Conservation (phyloP, 2,797 vertebrate genomes). For the Decapterus maruadsi region DNA sequence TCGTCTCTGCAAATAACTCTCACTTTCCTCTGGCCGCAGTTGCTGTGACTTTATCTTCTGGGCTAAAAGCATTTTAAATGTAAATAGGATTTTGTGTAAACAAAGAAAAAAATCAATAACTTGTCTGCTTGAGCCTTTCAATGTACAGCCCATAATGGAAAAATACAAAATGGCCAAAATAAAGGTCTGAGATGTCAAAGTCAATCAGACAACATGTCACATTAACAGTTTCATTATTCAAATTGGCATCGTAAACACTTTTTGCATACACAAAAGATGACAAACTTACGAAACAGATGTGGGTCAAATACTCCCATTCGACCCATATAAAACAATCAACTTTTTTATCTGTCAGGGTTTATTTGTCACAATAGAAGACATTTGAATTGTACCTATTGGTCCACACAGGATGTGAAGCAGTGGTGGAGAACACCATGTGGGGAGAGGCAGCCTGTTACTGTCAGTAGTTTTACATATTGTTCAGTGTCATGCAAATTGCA, state of each 20-base stretch:
- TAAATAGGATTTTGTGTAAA: constrained; percentile 62
- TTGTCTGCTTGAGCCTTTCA: constrained; percentile 23
- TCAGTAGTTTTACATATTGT: background rate
- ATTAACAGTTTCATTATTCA: constrained; percentile 4
- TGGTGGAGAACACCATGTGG: background rate
- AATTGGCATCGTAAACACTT: background rate
- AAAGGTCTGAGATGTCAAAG: constrained; percentile 1
- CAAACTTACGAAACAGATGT: background rate
- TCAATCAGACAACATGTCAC: background rate
- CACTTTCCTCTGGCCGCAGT: constrained; percentile 21
- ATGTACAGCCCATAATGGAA: background rate
- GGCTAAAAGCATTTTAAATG: constrained; percentile 49
- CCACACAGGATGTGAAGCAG: background rate
- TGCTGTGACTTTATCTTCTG: constrained; percentile 35
- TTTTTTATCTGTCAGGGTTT: background rate
- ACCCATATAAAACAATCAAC: background rate
- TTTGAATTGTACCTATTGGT: too few species aligned
- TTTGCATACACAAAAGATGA: constrained; percentile 6
- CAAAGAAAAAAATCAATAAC: constrained; percentile 54
- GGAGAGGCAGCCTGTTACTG: constrained; percentile 14
- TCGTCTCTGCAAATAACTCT: constrained; percentile 21
- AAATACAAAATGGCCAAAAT: constrained; percentile 21
- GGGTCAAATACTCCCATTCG: background rate
- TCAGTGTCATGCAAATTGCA: background rate
- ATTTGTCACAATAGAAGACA: background rate